Evolutionary conservation across 2,113 vertebrate genomes (phyloP), one percentile per base, ranked within the genome.

Genomic region (Cephalopholis sonnerati): DNA sequence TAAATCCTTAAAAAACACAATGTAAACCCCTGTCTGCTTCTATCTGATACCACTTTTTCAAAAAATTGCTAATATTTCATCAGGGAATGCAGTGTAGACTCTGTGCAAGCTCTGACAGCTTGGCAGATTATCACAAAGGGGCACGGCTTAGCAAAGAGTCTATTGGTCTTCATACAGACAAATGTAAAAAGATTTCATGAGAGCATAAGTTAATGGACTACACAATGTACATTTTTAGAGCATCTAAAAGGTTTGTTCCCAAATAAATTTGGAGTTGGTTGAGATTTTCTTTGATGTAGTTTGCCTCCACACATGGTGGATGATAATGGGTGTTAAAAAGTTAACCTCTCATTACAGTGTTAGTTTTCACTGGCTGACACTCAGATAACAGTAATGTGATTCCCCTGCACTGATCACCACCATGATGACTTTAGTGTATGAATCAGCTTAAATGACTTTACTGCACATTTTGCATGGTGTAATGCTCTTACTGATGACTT

Each of bases 371-470:
- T 27, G 51, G 59, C 67, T 77, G 74, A 53, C 59, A 44, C n/a
- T 41, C 20, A 67, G 48, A 48, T 44, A 53, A 62, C 57, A 24
- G 48, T 64, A 74, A 76, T 76, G 8, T 24, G 51, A 76, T 65
- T 72, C 48, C 48, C 29, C 55, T 27, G 46, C 62, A 62, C 61
- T 81, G 71, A 74, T 78, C 51, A 64, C 62, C 16, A 25, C 62
- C 51, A 46, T 3, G 22, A 53, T 86, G 22, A 70, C 69, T 39
- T 39, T 39, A 39, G 3, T 53, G 9, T 22, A 80, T 63, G 67
- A 77, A 73, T 73, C 55, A 68, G 39, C 79, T 68, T 73, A 44
- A 65, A 63, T 73, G 32, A 68, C 29, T 27, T 79, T 65, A 54
- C 53, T 80, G 53, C 48, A 62, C 36, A 32, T 68, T 63, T 36